Percentiles rank a stretch among this genome's conserved stretches.
Evolutionary conservation across 2,888 invertebrate genomes (phyloP).

Genomic region (Andrena bucephala): DNA sequence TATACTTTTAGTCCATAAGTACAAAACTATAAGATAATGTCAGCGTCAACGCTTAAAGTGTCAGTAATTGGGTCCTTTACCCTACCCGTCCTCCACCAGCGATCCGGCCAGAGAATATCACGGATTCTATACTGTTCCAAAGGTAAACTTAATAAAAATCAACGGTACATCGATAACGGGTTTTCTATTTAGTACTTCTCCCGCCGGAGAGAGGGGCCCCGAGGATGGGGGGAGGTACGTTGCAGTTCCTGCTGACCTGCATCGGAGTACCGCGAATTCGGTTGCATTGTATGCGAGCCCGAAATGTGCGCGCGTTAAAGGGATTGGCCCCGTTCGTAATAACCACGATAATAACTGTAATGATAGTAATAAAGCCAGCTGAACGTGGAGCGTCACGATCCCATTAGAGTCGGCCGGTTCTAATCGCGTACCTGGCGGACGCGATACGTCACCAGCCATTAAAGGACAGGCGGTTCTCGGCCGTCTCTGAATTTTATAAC

Average conservation of each 20-base stretch:
- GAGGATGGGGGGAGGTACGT: background rate
- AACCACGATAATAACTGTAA: conserved; percentile 12
- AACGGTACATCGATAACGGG: background rate
- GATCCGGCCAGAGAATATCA: background rate
- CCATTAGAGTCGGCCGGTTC: conserved; percentile 21
- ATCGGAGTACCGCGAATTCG: background rate
- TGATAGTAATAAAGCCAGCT: background rate
- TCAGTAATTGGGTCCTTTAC: no score
- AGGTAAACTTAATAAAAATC: background rate
- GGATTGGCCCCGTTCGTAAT: background rate
- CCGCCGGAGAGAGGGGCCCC: background rate
- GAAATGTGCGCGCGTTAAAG: background rate
- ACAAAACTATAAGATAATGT: no score
- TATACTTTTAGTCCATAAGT: no score
- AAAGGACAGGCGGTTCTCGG: conserved; percentile 64
- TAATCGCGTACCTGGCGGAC: conserved; percentile 45
- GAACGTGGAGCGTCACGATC: conserved; percentile 17
- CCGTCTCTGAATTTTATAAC: conserved; percentile 59
- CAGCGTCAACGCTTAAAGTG: no score
- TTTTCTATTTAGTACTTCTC: background rate
- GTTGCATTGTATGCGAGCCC: background rate
- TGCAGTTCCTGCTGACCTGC: conserved; percentile 8
- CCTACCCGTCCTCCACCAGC: background rate
- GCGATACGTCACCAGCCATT: conserved; percentile 67
- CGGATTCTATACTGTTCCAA: background rate